Base-by-base conservation (phyloP, 2,888 invertebrate genomes). In the Tortricodes alternella region DNA sequence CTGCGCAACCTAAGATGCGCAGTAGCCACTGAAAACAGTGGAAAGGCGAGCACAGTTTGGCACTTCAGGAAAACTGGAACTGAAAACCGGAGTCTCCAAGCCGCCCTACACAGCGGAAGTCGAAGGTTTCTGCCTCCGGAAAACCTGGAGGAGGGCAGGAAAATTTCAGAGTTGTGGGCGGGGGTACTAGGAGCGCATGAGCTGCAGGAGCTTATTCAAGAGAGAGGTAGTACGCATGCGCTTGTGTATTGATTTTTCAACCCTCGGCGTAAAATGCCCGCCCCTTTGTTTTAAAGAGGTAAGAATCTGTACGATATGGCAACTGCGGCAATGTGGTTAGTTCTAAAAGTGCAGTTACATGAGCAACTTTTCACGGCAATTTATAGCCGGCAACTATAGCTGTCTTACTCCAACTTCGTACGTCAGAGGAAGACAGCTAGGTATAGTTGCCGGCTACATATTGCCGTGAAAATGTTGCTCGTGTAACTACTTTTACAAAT, bases 111-210 rank as follows among this genome's bases (percentile, higher is more conserved):
- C 55, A 66, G 59, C 79, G 83, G 83, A 85, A 83, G 71, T 69
- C 41, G 67, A 76, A 84, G 81, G 81, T 68, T 52, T 66, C n/a
- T n/a, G 74, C 69, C 73, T 80, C 84, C 81, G 80, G 73, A 78
- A 89, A 76, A 61, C 74, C 77, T 78, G 82, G 76, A 78, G 64
- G 81, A 89, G 85, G 89, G 87, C 85, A 85, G 78, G 85, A 80
- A 89, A 88, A 83, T 85, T 84, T 85, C 85, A 85, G 85, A 71
- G 63, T 85, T 89, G 89, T 89, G 89, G 89, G 89, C 89, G 88
- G 84, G 74, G 52, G 65, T 81, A 89, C 88, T 62, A 89, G 86
- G 88, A 49, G 43, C 9, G 1, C 79, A 88, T 49, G 63, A 58
- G 29, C 2, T 5, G n/a, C 8, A 75, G 70, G 70, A 75, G 74